These are phyloP conservation scores for Mesoligia furuncula DNA, from an alignment of 2,888 invertebrate genomes.

Conservation along the genomic window DNA sequence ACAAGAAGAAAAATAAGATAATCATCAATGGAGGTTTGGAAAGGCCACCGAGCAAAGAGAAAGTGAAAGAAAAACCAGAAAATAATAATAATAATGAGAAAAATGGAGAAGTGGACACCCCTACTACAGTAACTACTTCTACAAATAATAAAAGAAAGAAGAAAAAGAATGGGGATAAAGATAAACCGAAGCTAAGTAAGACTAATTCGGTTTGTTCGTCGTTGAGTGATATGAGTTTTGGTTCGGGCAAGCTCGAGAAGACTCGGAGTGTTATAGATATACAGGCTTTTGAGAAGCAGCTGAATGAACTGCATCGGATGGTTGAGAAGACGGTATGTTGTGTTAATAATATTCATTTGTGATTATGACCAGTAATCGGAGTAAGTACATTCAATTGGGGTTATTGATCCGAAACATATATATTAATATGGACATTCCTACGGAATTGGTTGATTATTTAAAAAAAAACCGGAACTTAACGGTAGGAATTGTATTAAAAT, in stretches of 20 bases:
- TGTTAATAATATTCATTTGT: not conserved
- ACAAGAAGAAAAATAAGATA: slow-evolving; percentile 57
- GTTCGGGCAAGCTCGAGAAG: slow-evolving; percentile 70
- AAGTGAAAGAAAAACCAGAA: not conserved
- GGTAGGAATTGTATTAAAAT: too few species aligned
- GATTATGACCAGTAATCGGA: too few species aligned
- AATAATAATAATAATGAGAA: slow-evolving; percentile 38
- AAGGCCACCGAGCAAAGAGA: slow-evolving; percentile 25
- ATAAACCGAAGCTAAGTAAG: slow-evolving; percentile 74
- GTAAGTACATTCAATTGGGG: too few species aligned
- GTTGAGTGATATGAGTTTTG: slow-evolving; percentile 79
- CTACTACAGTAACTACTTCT: not conserved
- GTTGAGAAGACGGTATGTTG: slow-evolving; percentile 78
- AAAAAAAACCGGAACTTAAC: too few species aligned
- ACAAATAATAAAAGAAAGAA: slow-evolving; percentile 58
- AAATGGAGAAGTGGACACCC: slow-evolving; percentile 20
- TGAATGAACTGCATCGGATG: slow-evolving; percentile 89
- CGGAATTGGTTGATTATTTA: too few species aligned
- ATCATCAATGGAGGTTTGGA: slow-evolving; percentile 30
- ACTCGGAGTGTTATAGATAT: slow-evolving; percentile 73
- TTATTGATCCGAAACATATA: too few species aligned
- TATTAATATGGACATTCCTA: too few species aligned
- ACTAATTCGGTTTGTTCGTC: slow-evolving; percentile 84
- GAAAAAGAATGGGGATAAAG: slow-evolving; percentile 67
- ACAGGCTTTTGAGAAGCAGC: slow-evolving; percentile 86